phyloP scores from a whole-genome alignment of 2,888 invertebrate genomes.

The Eutolmus rufibarbis region DNA sequence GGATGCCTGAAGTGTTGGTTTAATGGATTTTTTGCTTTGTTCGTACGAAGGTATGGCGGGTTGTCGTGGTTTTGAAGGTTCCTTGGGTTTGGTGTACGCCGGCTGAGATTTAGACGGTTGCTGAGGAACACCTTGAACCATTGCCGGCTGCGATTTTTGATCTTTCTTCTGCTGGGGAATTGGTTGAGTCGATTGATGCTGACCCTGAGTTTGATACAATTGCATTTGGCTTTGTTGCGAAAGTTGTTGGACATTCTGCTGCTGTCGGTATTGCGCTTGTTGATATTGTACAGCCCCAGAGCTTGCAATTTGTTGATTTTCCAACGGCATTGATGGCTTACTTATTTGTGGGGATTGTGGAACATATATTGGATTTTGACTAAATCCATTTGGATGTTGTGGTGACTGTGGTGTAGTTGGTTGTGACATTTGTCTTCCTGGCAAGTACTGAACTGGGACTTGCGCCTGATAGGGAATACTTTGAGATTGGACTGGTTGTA shows the following conservation, averaged over 20 bases:
- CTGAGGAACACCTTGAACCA: not conserved
- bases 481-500: not conserved
- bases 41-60: not conserved
- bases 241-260: not conserved
- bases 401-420: slow-evolving; percentile 19
- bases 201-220: not conserved
- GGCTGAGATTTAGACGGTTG: not conserved
- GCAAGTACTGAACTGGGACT: not conserved
- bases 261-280: not conserved
- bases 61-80: not conserved
- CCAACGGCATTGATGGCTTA: not conserved
- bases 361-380: slow-evolving; percentile 40
- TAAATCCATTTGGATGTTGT: not conserved
- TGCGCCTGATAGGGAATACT: not conserved
- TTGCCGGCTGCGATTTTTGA: not conserved
- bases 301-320: not conserved
- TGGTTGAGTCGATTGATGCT: not conserved
- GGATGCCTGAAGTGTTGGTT: not conserved
- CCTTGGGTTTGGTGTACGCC: not conserved
- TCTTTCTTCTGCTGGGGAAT: not conserved
- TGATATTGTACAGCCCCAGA: not conserved
- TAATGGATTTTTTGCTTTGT: not conserved
- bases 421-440: not conserved
- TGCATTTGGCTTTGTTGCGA: not conserved
- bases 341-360: not conserved